Percentiles rank a stretch among this genome's conserved stretches.
phyloP scores from a whole-genome alignment of 2,888 invertebrate genomes.

The Erebia ligea region DNA sequence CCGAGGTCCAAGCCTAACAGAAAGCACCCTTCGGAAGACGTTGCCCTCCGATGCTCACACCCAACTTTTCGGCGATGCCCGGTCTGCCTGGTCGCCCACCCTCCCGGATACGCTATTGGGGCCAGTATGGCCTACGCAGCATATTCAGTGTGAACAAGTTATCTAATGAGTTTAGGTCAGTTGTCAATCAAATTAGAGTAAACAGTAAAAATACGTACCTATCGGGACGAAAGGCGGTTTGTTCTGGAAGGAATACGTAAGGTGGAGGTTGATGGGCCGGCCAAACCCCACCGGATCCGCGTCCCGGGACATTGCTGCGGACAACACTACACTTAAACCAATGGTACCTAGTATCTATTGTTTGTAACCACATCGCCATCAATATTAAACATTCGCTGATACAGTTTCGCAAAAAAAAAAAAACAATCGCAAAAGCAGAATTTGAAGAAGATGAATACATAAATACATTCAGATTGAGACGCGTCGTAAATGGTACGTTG shows the following conservation, averaged over 20 bases:
- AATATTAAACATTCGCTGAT: constrained; percentile 4
- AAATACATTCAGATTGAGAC: too few species aligned
- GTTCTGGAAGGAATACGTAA: constrained; percentile 94
- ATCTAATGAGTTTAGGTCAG: too few species aligned
- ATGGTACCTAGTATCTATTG: constrained; percentile 11
- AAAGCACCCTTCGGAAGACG: too few species aligned
- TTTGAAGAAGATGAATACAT: background rate
- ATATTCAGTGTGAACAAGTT: too few species aligned
- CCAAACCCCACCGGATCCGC: constrained; percentile 89
- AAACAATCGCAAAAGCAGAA: constrained; percentile 36
- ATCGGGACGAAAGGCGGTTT: constrained; percentile 87
- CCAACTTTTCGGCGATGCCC: too few species aligned
- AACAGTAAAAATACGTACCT: constrained; percentile 67
- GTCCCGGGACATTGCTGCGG: constrained; percentile 86
- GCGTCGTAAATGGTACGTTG: too few species aligned
- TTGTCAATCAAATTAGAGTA: too few species aligned
- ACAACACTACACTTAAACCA: constrained; percentile 54
- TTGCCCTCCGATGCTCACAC: too few species aligned
- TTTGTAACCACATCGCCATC: constrained; percentile 37
- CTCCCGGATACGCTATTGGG: too few species aligned
- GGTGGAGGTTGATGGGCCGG: constrained; percentile 93
- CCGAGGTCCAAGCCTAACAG: too few species aligned
- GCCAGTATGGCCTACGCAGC: too few species aligned
- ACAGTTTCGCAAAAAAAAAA: constrained; percentile 26
- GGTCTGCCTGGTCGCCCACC: too few species aligned